Evolutionary conservation across 2,113 vertebrate species (phyloP).

Genomic region (Nycticorax nycticorax): DNA sequence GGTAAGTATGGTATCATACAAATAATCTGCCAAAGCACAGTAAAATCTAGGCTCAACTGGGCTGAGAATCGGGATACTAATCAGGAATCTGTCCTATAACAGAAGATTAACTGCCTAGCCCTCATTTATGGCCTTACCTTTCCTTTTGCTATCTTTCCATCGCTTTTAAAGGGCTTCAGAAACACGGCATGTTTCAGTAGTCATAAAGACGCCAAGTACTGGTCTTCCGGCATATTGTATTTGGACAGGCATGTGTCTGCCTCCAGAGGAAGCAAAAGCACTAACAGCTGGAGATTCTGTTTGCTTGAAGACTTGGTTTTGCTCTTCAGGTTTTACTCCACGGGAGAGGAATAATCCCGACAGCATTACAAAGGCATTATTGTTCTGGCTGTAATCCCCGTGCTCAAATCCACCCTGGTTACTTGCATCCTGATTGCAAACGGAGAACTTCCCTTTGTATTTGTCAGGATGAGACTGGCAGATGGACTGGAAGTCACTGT

Average conservation of each 20-base stretch:
- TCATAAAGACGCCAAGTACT: conserved; percentile 1
- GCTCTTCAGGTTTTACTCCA: conserved; percentile 49
- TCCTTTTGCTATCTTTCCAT: neutral
- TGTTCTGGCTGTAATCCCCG: conserved; percentile 47
- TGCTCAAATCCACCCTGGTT: conserved; percentile 24
- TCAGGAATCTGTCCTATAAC: neutral
- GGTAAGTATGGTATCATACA: neutral
- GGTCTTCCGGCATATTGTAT: conserved; percentile 8
- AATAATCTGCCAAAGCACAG: neutral
- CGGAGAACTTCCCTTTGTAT: neutral
- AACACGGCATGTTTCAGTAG: neutral
- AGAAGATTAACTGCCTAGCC: neutral
- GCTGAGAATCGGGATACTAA: neutral
- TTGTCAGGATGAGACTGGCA: neutral
- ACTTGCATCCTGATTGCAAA: conserved; percentile 11
- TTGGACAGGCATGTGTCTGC: conserved; percentile 24
- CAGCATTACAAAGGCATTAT: conserved; percentile 59
- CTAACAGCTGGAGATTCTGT: conserved; percentile 47
- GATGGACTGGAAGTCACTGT: neutral
- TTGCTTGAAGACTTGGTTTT: conserved; percentile 31
- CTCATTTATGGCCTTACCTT: neutral
- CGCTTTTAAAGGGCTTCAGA: neutral
- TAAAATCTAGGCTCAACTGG: neutral
- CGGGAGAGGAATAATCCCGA: conserved; percentile 50
- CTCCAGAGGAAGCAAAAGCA: conserved; percentile 23